These are phyloP conservation scores for Cariama cristata DNA, from an alignment of 2,113 vertebrate genomes.

Conservation along the genomic window DNA sequence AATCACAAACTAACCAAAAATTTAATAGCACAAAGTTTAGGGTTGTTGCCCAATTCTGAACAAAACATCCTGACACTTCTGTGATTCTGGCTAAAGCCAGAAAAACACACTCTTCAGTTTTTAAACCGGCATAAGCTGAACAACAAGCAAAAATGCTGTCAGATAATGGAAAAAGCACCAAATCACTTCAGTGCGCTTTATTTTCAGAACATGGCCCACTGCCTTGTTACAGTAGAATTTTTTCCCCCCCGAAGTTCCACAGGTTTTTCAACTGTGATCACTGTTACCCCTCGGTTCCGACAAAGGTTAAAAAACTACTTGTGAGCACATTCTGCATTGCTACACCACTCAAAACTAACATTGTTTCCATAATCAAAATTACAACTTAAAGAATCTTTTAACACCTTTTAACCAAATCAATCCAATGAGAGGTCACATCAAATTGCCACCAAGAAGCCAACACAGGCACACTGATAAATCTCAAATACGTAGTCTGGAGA, in stretches of 20 bases:
- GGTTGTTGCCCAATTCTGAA: neutral
- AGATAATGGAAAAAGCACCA: neutral
- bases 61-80: neutral
- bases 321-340: neutral
- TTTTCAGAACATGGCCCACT: neutral
- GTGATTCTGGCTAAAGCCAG: neutral
- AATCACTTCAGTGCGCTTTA: neutral
- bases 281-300: rapidly evolving
- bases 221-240: rapidly evolving
- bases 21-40: neutral
- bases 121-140: rapidly evolving
- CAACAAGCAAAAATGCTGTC: neutral
- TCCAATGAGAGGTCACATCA: rapidly evolving
- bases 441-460: neutral
- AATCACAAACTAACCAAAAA: neutral
- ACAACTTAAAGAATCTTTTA: neutral
- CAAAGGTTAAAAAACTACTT: neutral
- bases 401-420: neutral
- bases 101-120: neutral
- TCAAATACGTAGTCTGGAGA: neutral
- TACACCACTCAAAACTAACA: neutral
- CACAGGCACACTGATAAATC: rapidly evolving
- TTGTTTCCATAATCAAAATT: neutral
- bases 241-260: rapidly evolving
- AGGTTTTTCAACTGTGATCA: neutral